Conservation (phyloP, 2,797 vertebrate species). For the Pantherophis alleghaniensis region DNA sequence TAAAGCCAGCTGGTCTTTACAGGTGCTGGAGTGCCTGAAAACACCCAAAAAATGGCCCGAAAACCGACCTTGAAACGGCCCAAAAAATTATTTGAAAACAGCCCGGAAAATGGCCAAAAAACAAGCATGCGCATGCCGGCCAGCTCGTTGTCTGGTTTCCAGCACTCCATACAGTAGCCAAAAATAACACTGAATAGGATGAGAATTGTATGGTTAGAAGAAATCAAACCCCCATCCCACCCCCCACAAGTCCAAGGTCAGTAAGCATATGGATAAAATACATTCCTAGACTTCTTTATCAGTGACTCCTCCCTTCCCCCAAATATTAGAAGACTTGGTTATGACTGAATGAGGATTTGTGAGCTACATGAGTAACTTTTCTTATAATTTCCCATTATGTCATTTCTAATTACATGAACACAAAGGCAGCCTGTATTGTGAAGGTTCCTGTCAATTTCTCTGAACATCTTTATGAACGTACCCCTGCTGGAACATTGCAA, state of each 20-base stretch:
- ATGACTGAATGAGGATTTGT: background rate
- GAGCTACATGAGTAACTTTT: background rate
- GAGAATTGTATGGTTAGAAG: background rate
- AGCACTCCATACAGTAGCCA: background rate
- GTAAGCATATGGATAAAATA: background rate
- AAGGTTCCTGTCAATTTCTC: slow-evolving; percentile 20
- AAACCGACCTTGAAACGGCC: too few species aligned
- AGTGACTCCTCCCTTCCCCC: too few species aligned
- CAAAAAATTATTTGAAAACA: too few species aligned
- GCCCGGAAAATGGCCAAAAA: too few species aligned
- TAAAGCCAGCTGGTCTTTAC: too few species aligned
- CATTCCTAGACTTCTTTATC: background rate
- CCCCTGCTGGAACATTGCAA: background rate
- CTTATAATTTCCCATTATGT: slow-evolving; percentile 23
- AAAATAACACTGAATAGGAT: background rate
- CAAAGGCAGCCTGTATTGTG: slow-evolving; percentile 6
- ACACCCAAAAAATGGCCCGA: too few species aligned
- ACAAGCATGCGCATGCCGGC: too few species aligned
- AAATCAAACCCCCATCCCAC: background rate
- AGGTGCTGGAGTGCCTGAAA: too few species aligned
- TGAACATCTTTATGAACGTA: background rate
- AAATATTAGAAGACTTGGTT: background rate
- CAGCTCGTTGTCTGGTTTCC: too few species aligned
- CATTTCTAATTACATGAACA: slow-evolving; percentile 9
- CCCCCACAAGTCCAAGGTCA: background rate